Base-by-base conservation (phyloP, 2,888 invertebrate genomes). In the Tanytarsus gracilentus region DNA sequence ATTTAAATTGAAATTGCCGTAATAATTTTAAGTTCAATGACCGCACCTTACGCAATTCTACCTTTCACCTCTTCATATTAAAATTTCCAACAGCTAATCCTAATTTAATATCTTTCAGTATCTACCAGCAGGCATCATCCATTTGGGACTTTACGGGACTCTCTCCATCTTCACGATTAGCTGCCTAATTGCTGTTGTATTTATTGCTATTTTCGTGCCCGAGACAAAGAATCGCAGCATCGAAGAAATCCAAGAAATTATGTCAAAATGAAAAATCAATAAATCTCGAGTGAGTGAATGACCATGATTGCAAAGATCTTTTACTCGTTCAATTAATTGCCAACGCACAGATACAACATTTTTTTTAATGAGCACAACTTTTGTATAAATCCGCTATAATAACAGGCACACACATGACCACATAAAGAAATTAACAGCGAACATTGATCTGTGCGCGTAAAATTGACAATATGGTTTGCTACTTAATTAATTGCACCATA, bases 171-270 rank as follows among this genome's bases (percentile, higher is more conserved):
- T 73, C 62, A 68, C 69, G 8, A 49, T 62, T 36, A 65, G 66
- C 26, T 69, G 68, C 23, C 65, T 70, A 30, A 14, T 61, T 16
- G 71, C 69, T 2, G 66, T 67, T 0, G 26, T 69, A 5, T 73
- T 73, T 61, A 65, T 71, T 8, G 63, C 67, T 9, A 40, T 68
- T 0, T 69, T 67, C 62, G 61, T 73, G 14, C 73, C 73, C 1
- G 73, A 73, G 64, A 73, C 73, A 2, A 72, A 69, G 62, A 74
- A 73, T 8, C 71, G 69, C 61, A 69, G 67, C 11, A 26, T 49
- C 14, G 26, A 25, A 14, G 49, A 49, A 49, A 49, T 49, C 7
- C 49, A 26, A 25, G 26, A 27, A 26, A 49, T 49, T 11, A 25
- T 49, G 49, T 14, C 25, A 49, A 49, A 8, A 25, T 49, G 8